Evolutionary conservation across 2,797 vertebrate species (phyloP), one percentile per base, ranked within the genome.

Genomic region (Hydrocynus forskahlii): DNA sequence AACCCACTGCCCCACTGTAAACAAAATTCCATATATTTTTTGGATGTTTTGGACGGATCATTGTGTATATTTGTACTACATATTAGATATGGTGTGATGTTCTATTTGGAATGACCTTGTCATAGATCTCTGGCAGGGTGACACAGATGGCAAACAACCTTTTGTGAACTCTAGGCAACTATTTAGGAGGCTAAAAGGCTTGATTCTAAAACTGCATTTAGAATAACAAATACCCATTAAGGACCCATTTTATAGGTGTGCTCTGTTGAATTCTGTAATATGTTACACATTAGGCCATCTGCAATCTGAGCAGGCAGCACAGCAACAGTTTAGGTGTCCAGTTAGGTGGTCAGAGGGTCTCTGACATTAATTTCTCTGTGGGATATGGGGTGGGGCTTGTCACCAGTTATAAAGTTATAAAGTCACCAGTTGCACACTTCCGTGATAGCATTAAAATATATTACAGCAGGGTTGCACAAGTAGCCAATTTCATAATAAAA

Each of bases 71-170:
- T 74, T 60, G 38, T 57, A 45, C 12, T 9, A 16, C 38, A 74
- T 10, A 60, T 45, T 29, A 74, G 55, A 60, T 59, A 59, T 35
- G 25, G 23, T 25, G n/a, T 1, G 4, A 21, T 50, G 68, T 16
- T 70, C 29, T 70, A 50, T 70, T 70, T 52, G 21, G 1, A 70
- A 70, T 21, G 29, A 73, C 70, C 70, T 73, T 73, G 29, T n/a
- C 8, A 40, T 13, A 57, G 52, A 57, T 54, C 52, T 38, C 38
- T 71, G 48, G 48, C 23, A 52, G 5, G 10, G 17, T 21, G 10
- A 73, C 17, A 21, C 70, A 35, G 9, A 17, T 19, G 29, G 29
- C 17, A 55, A 29, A 57, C 50, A 73, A 14, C 50, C 25, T 3
- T 55, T 13, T 12, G 23, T 55, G 50, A 35, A 19, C 6, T 14